Percentiles rank a stretch among this genome's conserved stretches.
These are phyloP conservation scores for Ciona savignyi DNA, from an alignment of 23 tunicate species.

Conservation along the genomic window DNA sequence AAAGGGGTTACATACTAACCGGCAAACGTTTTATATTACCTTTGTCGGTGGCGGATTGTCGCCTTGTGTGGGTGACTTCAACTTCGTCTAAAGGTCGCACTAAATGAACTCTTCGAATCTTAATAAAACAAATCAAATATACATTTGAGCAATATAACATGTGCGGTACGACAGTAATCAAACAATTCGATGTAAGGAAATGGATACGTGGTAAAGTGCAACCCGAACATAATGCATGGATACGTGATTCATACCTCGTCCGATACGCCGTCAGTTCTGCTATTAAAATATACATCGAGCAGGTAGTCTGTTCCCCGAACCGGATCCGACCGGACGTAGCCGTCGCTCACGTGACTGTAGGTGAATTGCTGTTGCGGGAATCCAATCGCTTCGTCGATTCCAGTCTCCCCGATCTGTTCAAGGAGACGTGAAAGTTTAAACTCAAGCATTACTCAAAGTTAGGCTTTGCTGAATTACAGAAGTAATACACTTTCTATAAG, in stretches of 20 bases:
- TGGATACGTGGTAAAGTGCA: too few species aligned
- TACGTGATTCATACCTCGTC: slow-evolving; percentile 45
- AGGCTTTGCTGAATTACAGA: not conserved
- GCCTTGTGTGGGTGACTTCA: slow-evolving; percentile 12
- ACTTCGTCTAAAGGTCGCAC: slow-evolving; percentile 36
- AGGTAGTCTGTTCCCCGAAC: slow-evolving; percentile 68
- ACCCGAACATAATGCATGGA: too few species aligned
- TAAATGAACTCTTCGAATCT: slow-evolving; percentile 50
- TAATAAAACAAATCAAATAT: too few species aligned
- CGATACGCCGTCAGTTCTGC: slow-evolving; percentile 25
- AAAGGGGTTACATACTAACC: too few species aligned
- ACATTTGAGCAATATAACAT: too few species aligned
- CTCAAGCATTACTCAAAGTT: not conserved
- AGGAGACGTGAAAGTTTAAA: too few species aligned
- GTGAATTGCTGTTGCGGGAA: slow-evolving; percentile 17
- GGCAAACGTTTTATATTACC: not conserved
- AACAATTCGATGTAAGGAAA: too few species aligned
- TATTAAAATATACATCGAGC: slow-evolving; percentile 45
- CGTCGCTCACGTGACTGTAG: slow-evolving; percentile 78
- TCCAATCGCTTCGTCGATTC: slow-evolving; percentile 52
- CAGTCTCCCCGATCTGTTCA: slow-evolving; percentile 56
- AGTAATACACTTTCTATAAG: too few species aligned
- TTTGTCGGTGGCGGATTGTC: not conserved
- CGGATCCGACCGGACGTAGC: slow-evolving; percentile 47
- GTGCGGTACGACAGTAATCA: too few species aligned